A percentile compares a stretch with the other conserved stretches of the same genome.
Evolutionary conservation across 2,888 invertebrate genomes (phyloP).

Genomic region (Lasius platythorax): DNA sequence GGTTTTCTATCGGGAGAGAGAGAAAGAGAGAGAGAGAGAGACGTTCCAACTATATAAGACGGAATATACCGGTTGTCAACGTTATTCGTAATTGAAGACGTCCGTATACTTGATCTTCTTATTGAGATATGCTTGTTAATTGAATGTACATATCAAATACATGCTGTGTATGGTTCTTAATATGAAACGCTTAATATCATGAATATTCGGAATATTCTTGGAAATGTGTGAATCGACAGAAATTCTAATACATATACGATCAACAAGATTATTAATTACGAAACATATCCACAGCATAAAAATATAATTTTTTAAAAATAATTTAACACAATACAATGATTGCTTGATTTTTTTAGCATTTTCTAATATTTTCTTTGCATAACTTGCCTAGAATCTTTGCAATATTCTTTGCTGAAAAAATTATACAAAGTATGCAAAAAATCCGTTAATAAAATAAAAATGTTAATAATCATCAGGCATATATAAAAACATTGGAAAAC

Average conservation of each 20-base stretch:
- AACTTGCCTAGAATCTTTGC: background rate
- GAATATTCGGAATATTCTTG: background rate
- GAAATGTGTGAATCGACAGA: constrained; percentile 1
- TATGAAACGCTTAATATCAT: background rate
- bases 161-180: background rate
- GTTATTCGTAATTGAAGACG: constrained; percentile 32
- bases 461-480: constrained; percentile 3
- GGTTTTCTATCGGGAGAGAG: constrained; percentile 50
- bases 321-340: background rate
- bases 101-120: background rate
- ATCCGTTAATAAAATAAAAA: background rate
- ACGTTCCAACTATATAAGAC: constrained; percentile 39
- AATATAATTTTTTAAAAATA: background rate
- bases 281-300: background rate
- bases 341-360: background rate
- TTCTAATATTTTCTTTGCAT: background rate
- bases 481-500: constrained; percentile 4
- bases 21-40: background rate
- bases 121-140: constrained; percentile 12
- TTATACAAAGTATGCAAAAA: background rate
- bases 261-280: background rate
- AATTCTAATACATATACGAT: background rate
- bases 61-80: constrained; percentile 23
- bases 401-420: background rate
- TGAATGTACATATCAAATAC: background rate